Conservation (phyloP, 1,140 invertebrate species). For the Drosophila tani region DNA sequence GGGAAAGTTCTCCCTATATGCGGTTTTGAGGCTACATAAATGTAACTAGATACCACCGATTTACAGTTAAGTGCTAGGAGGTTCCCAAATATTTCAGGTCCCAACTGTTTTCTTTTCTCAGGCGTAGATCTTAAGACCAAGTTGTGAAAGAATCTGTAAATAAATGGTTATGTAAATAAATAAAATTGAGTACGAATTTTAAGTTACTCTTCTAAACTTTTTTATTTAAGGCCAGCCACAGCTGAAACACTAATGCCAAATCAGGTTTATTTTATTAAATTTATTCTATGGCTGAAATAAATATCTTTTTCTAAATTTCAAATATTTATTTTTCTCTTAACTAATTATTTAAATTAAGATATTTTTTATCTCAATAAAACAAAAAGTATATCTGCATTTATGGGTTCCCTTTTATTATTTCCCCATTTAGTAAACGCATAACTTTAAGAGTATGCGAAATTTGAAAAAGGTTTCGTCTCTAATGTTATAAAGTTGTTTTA, state of each 20-base stretch:
- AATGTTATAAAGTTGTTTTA: neutral
- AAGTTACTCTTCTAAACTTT: neutral
- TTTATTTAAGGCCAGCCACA: too few relatives aligned
- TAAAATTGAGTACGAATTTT: neutral
- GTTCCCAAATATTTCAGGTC: neutral
- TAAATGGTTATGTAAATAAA: slow-evolving; percentile 19
- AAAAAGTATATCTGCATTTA: too few relatives aligned
- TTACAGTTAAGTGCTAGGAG: slow-evolving; percentile 23
- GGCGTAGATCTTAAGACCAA: slow-evolving; percentile 21
- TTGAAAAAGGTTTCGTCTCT: neutral
- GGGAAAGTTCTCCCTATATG: slow-evolving; percentile 22
- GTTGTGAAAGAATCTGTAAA: slow-evolving; percentile 61
- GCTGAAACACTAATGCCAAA: too few relatives aligned
- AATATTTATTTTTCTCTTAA: too few relatives aligned
- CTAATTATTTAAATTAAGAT: too few relatives aligned
- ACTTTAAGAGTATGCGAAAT: slow-evolving; percentile 17
- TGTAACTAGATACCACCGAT: slow-evolving; percentile 30
- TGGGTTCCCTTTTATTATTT: too few relatives aligned
- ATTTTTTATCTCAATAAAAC: too few relatives aligned
- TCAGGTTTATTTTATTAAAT: neutral
- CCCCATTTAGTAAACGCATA: neutral
- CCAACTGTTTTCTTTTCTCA: slow-evolving; percentile 56
- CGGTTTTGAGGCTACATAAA: slow-evolving; percentile 47
- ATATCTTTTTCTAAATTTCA: neutral
- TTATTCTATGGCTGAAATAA: too few relatives aligned